Evolutionary conservation across 2,113 vertebrate species (phyloP), one percentile per base, ranked within the genome.

Genomic region (Myiagra hebetior): DNA sequence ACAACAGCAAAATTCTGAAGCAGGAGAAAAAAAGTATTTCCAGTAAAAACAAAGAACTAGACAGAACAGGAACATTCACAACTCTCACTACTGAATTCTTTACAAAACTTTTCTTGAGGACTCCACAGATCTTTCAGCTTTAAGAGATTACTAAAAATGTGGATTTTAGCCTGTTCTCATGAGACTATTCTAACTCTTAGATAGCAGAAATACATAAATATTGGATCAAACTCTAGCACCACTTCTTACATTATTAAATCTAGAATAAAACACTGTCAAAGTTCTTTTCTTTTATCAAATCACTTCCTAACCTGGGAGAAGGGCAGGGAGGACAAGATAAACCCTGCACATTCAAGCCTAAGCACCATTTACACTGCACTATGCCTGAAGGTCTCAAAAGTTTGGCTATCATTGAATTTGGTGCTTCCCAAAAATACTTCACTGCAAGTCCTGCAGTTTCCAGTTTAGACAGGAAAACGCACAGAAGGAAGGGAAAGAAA

Each of bases 201-300:
- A 87, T n/a, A 84, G 72, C 22, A 92, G 79, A 92, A 74, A 89
- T 86, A 93, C 81, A 86, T 86, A 92, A 93, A 93, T 68, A 95
- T 56, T 86, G 68, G 75, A 92, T 86, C 83, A 93, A 93, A 78
- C 65, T 92, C 72, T 24, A 72, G 76, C 76, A 81, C 35, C 31
- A 44, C 68, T 77, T 89, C 67, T 59, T 84, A 81, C 31, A 90
- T 72, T 84, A 92, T 81, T 91, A 67, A 92, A 88, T 88, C 76
- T 42, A 68, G 37, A 93, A 84, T 77, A 92, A 93, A 93, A 86
- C 4, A 88, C 64, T 76, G 59, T 52, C 55, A n/a, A 80, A 85
- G 15, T 85, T 87, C 28, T 85, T 65, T 85, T 77, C 27, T 57
- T 69, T 70, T 52, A 94, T 46, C 88, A 86, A 78, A 81, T 84